Evolutionary conservation across 2,113 vertebrate genomes (phyloP).

Genomic region (Cnemophilus loriae): DNA sequence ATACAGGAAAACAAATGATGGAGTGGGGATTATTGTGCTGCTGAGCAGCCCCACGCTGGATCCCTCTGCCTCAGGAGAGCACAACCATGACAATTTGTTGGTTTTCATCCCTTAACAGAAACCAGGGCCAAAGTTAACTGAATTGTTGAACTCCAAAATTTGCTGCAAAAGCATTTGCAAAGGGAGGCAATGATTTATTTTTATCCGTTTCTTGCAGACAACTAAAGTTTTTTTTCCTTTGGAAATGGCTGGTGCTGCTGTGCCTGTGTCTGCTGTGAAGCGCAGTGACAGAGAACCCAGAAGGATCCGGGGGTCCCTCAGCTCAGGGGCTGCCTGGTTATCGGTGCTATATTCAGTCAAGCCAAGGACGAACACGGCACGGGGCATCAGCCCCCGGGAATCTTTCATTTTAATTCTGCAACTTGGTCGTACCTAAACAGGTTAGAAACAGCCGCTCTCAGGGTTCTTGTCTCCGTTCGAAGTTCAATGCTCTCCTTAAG

Average conservation of each 20-base stretch:
- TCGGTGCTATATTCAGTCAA: not conserved
- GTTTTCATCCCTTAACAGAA: not conserved
- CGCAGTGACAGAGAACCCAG: rapidly evolving
- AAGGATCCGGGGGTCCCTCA: rapidly evolving
- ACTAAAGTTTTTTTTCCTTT: rapidly evolving
- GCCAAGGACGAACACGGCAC: too few species aligned
- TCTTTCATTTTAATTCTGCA: not conserved
- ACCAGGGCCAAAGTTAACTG: not conserved
- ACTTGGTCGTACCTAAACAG: too few species aligned
- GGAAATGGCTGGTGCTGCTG: not conserved
- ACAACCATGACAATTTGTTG: rapidly evolving
- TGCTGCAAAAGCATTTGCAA: not conserved
- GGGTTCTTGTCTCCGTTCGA: rapidly evolving
- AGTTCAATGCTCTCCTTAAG: rapidly evolving
- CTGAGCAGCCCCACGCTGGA: not conserved
- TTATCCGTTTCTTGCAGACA: not conserved
- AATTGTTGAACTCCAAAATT: not conserved
- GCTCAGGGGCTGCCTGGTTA: rapidly evolving
- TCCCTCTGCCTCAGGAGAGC: not conserved
- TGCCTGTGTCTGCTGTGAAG: rapidly evolving
- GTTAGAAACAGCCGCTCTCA: too few species aligned
- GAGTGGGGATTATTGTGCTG: not conserved
- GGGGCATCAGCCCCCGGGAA: rapidly evolving
- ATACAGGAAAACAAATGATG: not conserved
- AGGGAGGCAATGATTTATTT: not conserved